Percentiles rank a stretch among this genome's conserved stretches.
These are phyloP conservation scores for Nycticryphes semicollaris DNA, from an alignment of 2,113 vertebrate genomes.

Conservation along the genomic window DNA sequence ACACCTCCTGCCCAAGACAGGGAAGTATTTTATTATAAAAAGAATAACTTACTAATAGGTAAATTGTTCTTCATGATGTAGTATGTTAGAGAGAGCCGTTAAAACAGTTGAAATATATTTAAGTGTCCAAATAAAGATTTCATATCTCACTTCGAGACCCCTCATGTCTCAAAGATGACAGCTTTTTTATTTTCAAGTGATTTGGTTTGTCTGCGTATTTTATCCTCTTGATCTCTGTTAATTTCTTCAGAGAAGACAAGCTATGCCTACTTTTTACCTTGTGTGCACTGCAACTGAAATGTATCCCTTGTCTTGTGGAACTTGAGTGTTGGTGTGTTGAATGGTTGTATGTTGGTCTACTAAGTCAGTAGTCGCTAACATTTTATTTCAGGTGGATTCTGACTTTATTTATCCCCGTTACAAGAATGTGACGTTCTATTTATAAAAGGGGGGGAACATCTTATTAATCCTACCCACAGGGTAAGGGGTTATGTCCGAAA, in stretches of 20 bases:
- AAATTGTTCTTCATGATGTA: neutral
- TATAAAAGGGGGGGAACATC: neutral
- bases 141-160: neutral
- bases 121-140: neutral
- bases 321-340: neutral
- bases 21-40: no score
- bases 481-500: neutral
- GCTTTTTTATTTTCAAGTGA: neutral
- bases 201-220: neutral
- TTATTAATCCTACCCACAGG: neutral
- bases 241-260: neutral
- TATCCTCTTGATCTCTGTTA: neutral
- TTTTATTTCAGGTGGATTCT: neutral
- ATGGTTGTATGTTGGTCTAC: neutral
- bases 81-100: neutral
- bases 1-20: neutral
- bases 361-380: neutral
- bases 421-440: accelerated
- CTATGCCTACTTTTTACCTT: neutral
- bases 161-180: neutral
- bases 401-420: neutral
- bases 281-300: accelerated
- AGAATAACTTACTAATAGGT: no score
- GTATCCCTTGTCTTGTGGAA: neutral
- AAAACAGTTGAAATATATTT: neutral